Evolutionary conservation across 1,140 invertebrate species (phyloP), one percentile per base, ranked within the genome.

Genomic region (Trachymyrmex cornetzi): DNA sequence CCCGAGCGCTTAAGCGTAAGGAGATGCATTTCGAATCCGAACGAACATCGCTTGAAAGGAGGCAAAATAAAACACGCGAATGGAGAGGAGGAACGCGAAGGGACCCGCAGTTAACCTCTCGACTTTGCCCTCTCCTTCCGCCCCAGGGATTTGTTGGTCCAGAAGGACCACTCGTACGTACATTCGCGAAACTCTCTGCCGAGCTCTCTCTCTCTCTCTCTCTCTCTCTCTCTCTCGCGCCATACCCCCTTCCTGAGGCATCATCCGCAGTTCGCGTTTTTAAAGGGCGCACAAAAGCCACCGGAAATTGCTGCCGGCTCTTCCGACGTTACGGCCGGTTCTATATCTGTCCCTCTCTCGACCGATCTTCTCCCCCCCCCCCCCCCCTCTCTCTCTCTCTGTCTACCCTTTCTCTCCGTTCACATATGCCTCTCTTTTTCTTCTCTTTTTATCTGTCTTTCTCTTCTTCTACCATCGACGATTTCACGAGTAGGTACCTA

Each of bases 301-400:
- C 85, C 92, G 92, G 93, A 93, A 93, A 93, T 93, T 94, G 92
- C 92, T 91, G 87, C 89, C 84, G 90, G 90, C 88, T 92, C 90
- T 93, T 90, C 89, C 88, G 87, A 88, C 87, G 88, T 92, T 92
- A 89, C 89, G 90, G 86, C 91, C 90, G 89, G 64, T 90, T 87
- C 87, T 88, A 87, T 91, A 81, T 86, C 87, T 89, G 86, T 88
- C 89, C 85, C 80, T 59, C 55, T 77, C 63, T 86, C 85, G 59
- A 66, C 67, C 66, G 57, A 72, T 30, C 66, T 34, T 30, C 11
- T 85, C 81, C 27, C 63, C 61, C 16, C 63, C 64, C 64, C 27
- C 55, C 67, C 55, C 38, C 19, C 53, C 61, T 19, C 7, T n/a
- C 19, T n/a, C 44, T 11, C 38, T 64, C 48, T 69, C 38, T 71